Evolutionary conservation across 2,113 vertebrate genomes (phyloP).

Genomic region (Nothobranchius furzeri): DNA sequence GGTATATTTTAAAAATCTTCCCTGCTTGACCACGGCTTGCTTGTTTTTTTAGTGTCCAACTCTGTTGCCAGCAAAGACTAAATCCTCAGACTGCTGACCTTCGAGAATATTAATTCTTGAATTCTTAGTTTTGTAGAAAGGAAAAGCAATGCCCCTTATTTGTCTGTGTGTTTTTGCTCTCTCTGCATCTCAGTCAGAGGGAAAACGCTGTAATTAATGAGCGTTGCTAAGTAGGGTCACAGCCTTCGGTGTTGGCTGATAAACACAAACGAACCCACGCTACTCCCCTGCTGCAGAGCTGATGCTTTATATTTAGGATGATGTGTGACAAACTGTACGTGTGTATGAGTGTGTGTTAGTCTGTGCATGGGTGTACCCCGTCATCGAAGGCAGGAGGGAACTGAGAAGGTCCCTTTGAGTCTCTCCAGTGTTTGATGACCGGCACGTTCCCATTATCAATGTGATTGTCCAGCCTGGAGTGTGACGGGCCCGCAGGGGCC

Average conservation of each 20-base stretch:
- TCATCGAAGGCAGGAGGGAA: conserved; percentile 62
- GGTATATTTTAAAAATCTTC: no score
- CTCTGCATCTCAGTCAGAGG: conserved; percentile 17
- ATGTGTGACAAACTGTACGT: not conserved
- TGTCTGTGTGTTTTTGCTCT: conserved; percentile 28
- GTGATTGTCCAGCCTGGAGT: conserved; percentile 66
- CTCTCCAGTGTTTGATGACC: conserved; percentile 76
- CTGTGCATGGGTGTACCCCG: conserved; percentile 53
- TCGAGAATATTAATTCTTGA: conserved; percentile 6
- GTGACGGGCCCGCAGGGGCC: conserved; percentile 44
- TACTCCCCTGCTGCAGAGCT: conserved; percentile 17
- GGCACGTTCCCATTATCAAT: conserved; percentile 42
- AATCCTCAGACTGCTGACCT: not conserved
- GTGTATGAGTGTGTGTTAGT: conserved; percentile 16
- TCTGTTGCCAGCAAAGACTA: not conserved
- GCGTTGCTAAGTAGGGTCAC: conserved; percentile 59
- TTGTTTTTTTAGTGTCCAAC: not conserved
- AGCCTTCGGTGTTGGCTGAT: conserved; percentile 23
- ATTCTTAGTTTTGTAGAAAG: not conserved
- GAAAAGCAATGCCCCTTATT: conserved; percentile 17
- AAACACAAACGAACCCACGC: conserved; percentile 10
- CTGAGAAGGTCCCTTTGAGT: conserved; percentile 65
- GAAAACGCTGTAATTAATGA: conserved; percentile 31
- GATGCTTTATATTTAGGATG: conserved; percentile 14
- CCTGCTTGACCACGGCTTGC: not conserved